Evolutionary conservation across 2,888 invertebrate genomes (phyloP), one percentile per base, ranked within the genome.

Genomic region (Deroplatys truncata): DNA sequence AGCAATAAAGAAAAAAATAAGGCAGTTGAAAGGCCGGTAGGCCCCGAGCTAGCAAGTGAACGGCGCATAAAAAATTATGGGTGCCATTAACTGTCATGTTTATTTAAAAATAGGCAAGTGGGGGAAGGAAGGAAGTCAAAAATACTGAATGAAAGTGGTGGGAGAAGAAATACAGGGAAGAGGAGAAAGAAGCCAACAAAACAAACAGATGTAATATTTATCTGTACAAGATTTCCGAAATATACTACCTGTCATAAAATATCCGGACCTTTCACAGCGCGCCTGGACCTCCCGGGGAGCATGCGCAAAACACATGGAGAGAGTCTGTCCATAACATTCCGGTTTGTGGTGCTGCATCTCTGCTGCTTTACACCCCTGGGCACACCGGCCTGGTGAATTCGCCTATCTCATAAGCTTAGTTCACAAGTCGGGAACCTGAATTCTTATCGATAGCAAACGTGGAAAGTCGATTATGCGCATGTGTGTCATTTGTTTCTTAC

Each of bases 1-100:
- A 72, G 56, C 56, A 72, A 72, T 72, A 72, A 72, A 72, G 56
- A 72, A 72, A 72, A 56, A 72, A 20, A 72, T 72, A 72, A 72
- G 56, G 56, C 56, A 72, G 56, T 72, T 72, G 56, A 72, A 72
- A 72, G 56, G 56, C 56, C 56, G 25, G 56, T 72, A 72, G 56
- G 56, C 56, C 56, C 20, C 20, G 20, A 72, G 56, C 56, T 72
- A 72, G 56, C 56, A 72, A 72, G 56, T 72, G 56, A 72, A 72
- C 56, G 56, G 56, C 56, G 56, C 56, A 49, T 10, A 28, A 86
- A 56, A 43, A 86, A n/a, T 86, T 86, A 86, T 86, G 56, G n/a
- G 10, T 56, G 43, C 86, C 86, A 86, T 86, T 86, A 86, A 28
- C 82, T 86, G 86, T 86, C 86, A 29, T 86, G 86, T 86, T 86